Percentiles rank a stretch among this genome's conserved stretches.
phyloP scores from a whole-genome alignment of 2,113 vertebrate genomes.

The Gymnorhina tibicen region DNA sequence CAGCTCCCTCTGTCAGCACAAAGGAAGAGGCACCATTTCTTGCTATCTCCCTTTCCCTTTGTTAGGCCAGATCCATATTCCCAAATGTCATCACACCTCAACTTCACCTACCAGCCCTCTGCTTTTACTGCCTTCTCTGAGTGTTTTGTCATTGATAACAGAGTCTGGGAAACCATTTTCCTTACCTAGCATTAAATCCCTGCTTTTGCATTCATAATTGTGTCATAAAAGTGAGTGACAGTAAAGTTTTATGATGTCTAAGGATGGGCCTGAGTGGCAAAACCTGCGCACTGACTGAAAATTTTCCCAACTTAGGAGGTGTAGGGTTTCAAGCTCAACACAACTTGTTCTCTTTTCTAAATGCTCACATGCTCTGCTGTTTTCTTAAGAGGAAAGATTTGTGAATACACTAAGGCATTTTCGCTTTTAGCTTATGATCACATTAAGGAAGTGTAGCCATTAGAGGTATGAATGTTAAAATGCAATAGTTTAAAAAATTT shows the following conservation, averaged over 20 bases:
- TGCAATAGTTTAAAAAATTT: background rate
- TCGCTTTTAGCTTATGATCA: background rate
- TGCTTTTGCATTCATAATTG: background rate
- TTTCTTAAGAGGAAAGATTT: background rate
- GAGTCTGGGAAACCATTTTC: constrained; percentile 19
- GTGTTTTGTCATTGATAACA: constrained; percentile 2
- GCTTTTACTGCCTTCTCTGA: background rate
- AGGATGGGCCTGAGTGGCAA: background rate
- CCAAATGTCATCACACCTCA: background rate
- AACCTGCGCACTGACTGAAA: background rate
- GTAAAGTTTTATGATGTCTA: background rate
- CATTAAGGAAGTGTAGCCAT: background rate
- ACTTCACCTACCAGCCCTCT: background rate
- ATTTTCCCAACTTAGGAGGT: background rate
- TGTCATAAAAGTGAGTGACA: background rate
- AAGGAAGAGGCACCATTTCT: background rate
- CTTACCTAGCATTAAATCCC: background rate
- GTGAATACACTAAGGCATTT: background rate
- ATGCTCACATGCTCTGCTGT: background rate
- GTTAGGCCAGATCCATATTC: background rate
- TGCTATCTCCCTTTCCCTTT: background rate
- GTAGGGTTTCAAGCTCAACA: background rate
- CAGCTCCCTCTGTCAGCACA: background rate
- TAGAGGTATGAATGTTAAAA: background rate
- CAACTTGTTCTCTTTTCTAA: background rate